Conservation (phyloP, 2,113 vertebrate species). For the Tretioscincus oriximinensis region DNA sequence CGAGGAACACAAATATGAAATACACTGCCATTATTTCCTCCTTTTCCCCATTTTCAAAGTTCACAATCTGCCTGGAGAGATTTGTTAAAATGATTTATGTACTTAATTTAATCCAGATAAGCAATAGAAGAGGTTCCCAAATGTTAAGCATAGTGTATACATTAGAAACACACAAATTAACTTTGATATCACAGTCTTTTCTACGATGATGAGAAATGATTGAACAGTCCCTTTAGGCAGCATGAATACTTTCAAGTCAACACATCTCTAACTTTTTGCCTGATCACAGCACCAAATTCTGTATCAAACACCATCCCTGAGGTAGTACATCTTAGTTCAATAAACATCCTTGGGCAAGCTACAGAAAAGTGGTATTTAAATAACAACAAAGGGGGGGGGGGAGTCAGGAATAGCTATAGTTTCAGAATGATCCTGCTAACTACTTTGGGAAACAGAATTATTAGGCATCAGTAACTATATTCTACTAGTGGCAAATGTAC, state of each 20-base stretch:
- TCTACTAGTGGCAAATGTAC: too few species aligned
- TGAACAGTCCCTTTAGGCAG: neutral
- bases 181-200: constrained; percentile 36
- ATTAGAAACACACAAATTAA: constrained; percentile 57
- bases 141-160: constrained; percentile 50
- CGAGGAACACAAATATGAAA: constrained; percentile 66
- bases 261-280: neutral
- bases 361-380: too few species aligned
- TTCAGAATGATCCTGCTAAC: too few species aligned
- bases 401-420: too few species aligned
- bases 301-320: neutral
- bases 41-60: constrained; percentile 58
- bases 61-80: constrained; percentile 65
- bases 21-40: constrained; percentile 64
- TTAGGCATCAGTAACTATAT: too few species aligned
- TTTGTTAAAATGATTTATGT: constrained; percentile 73
- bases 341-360: too few species aligned
- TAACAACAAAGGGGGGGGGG: too few species aligned
- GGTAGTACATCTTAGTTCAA: neutral
- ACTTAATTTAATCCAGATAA: constrained; percentile 74
- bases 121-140: constrained; percentile 58
- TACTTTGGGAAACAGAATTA: too few species aligned
- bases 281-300: neutral
- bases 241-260: neutral
- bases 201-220: constrained; percentile 29